These are phyloP conservation scores for Aplocera efformata DNA, from an alignment of 2,888 invertebrate species.

Conservation along the genomic window DNA sequence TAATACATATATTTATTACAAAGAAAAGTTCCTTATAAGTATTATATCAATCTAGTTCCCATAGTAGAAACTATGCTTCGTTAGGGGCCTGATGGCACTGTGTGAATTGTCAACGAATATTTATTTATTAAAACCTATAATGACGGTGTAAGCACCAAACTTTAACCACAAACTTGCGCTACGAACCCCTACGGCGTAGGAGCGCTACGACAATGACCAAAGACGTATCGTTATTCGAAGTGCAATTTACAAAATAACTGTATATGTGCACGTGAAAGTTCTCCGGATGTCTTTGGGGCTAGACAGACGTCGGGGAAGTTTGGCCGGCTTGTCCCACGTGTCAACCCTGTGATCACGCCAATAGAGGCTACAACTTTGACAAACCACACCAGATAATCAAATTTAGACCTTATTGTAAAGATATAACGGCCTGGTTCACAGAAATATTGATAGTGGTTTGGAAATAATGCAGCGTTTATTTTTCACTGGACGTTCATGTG, in stretches of 20 bases:
- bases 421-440: slow-evolving; percentile 11
- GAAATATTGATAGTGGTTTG: background rate
- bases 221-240: slow-evolving; percentile 29
- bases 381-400: slow-evolving; percentile 3
- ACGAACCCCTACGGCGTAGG: slow-evolving; percentile 18
- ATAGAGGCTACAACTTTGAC: slow-evolving; percentile 39
- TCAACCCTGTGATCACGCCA: slow-evolving; percentile 68
- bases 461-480: slow-evolving; percentile 29
- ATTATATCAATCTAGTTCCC: no score
- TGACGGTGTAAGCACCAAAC: slow-evolving; percentile 7
- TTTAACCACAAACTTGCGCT: slow-evolving; percentile 15
- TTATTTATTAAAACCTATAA: slow-evolving; percentile 9
- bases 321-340: slow-evolving; percentile 53
- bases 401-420: slow-evolving; percentile 5
- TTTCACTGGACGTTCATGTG: slow-evolving; percentile 23
- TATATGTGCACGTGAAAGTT: slow-evolving; percentile 32
- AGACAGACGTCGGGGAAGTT: slow-evolving; percentile 60
- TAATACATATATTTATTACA: no score
- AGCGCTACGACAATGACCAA: slow-evolving; percentile 9
- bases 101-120: no score
- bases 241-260: slow-evolving; percentile 40
- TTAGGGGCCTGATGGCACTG: no score
- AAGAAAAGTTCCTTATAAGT: no score
- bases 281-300: slow-evolving; percentile 27
- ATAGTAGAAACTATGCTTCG: no score